Conservation (phyloP, 1,140 invertebrate species). For the Centruroides sculpturatus region DNA sequence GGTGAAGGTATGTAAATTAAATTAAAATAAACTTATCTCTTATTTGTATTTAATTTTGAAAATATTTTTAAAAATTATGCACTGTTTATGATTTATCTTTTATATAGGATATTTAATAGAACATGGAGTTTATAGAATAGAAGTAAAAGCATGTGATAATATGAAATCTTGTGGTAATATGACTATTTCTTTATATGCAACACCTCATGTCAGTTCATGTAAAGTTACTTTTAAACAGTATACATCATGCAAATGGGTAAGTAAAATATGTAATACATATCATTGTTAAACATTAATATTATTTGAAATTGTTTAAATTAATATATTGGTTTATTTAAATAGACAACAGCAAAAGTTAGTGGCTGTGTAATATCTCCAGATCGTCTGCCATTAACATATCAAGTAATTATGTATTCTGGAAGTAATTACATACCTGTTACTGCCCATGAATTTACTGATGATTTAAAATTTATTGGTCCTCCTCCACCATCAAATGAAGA, state of each 20-base stretch:
- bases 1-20: constrained; percentile 6
- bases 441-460: constrained; percentile 14
- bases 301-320: background rate
- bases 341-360: constrained; percentile 9
- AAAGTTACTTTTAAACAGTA: constrained; percentile 10
- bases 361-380: constrained; percentile 15
- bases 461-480: constrained; percentile 14
- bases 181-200: constrained; percentile 14
- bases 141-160: constrained; percentile 15
- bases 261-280: background rate
- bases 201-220: constrained; percentile 15
- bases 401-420: constrained; percentile 10
- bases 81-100: no score
- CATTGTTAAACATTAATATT: background rate
- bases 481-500: constrained; percentile 2
- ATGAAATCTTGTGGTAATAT: constrained; percentile 12
- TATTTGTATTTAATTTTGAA: no score
- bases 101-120: constrained; percentile 11
- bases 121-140: constrained; percentile 17
- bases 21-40: no score
- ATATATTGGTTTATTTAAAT: background rate
- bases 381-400: constrained; percentile 16
- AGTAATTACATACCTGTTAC: constrained; percentile 10
- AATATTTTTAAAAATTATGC: no score
- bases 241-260: constrained; percentile 18